Conservation (phyloP, 2,888 invertebrate species). For the Craniophora ligustri region DNA sequence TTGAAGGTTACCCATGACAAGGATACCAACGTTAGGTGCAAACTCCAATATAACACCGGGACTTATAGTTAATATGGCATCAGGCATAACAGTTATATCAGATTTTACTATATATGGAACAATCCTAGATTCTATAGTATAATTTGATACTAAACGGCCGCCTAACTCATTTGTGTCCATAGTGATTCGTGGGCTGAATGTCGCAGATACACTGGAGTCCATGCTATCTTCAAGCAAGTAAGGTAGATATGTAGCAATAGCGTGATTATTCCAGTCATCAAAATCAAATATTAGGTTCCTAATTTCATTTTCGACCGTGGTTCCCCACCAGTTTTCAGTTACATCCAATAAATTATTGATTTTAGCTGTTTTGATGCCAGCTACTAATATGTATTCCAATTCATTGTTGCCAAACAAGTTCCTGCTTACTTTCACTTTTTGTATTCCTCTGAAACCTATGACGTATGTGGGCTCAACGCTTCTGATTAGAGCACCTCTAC, state of each 20-base stretch:
- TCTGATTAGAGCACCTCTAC: slow-evolving; percentile 73
- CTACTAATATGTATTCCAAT: slow-evolving; percentile 96
- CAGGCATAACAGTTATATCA: slow-evolving; percentile 99
- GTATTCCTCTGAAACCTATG: slow-evolving; percentile 97
- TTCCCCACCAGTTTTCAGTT: slow-evolving; percentile 99
- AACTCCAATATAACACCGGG: slow-evolving; percentile 98
- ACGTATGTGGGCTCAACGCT: slow-evolving; percentile 92
- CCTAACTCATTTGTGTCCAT: slow-evolving; percentile 92
- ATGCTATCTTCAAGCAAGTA: slow-evolving; percentile 94
- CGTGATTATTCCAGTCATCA: slow-evolving; percentile 99
- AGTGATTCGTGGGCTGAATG: slow-evolving; percentile 88
- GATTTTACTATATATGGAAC: slow-evolving; percentile 94
- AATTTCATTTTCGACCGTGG: slow-evolving; percentile 91
- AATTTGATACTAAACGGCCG: slow-evolving; percentile 92
- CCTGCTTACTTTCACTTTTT: slow-evolving; percentile 96
- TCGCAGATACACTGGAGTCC: slow-evolving; percentile 92
- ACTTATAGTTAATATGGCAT: slow-evolving; percentile 94
- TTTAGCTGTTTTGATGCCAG: slow-evolving; percentile 96
- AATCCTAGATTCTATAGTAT: slow-evolving; percentile 89
- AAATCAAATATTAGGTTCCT: slow-evolving; percentile 97
- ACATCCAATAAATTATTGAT: slow-evolving; percentile 96
- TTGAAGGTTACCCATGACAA: slow-evolving; percentile 96
- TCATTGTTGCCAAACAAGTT: slow-evolving; percentile 96
- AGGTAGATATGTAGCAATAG: slow-evolving; percentile 96
- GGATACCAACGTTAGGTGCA: slow-evolving; percentile 97